Evolutionary conservation across 1,140 invertebrate genomes (phyloP), one percentile per base, ranked within the genome.

Genomic region (Olivierus martensii): DNA sequence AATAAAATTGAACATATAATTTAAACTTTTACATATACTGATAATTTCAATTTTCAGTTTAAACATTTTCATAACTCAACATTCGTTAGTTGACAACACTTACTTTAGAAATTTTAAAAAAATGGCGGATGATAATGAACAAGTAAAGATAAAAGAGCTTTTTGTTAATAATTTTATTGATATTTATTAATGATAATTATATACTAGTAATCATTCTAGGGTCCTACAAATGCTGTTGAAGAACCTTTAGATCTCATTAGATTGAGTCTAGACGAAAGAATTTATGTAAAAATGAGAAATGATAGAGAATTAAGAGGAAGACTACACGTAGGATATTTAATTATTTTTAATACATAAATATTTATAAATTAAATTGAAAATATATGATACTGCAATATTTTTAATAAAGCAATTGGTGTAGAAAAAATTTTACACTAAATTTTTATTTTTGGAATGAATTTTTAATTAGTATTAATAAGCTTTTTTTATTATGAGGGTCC

Each of bases 211-310:
- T 43, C 57, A 60, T 67, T 66, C 42, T 60, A 84, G 82, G 77
- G 82, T 36, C 79, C 84, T 57, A 77, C 83, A 34, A 84, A 87
- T 68, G 84, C 86, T 49, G 87, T 98, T 1, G 96, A 99, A 72
- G 94, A 99, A 69, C 95, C 95, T 0, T 70, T 99, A 21, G 95
- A 99, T 77, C 74, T 99, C 19, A 90, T 99, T 59, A 62, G 92
- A 55, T 71, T 98, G 3, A 95, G 90, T 73, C 77, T 99, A 57
- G 94, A 99, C 75, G 94, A 99, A 71, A 79, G 88, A 63, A 95
- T 99, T 65, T 96, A 95, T 66, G 93, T 99, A 0, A 99, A 99
- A 76, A 96, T 99, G 91, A 78, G 92, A 51, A 95, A 96, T 72
- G 94, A 98, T 65, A 75, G 95, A 54, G 94, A 98, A 71, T 71